Evolutionary conservation across 1,140 invertebrate genomes (phyloP), one percentile per base, ranked within the genome.

Genomic region (Lordiphosa collinella): DNA sequence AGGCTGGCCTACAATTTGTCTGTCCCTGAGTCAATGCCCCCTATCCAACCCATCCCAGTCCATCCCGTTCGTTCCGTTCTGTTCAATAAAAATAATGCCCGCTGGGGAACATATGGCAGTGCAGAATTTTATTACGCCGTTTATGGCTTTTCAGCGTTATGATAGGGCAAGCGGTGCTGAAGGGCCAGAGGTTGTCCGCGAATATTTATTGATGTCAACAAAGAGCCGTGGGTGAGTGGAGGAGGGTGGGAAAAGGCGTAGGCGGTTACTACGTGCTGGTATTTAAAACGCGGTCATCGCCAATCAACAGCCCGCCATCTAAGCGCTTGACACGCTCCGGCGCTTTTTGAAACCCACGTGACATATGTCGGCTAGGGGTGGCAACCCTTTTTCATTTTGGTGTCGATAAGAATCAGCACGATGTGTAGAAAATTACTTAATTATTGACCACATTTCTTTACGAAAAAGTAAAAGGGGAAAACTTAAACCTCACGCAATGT

Each of bases 201-300:
- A 76, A 82, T 82, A 82, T 82, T 82, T 82, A 82, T 82, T 76
- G 78, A 78, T 82, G 78, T 82, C 78, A 82, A 82, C 78, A 82
- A 52, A 34, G 55, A 16, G 13, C 12, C 32, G 18, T 10, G 40
- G 25, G n/a, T 18, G 40, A 16, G 13, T 16, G 32, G 2, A 2
- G 22, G 0, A 10, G 55, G 31, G 11, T 9, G 16, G 18, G n/a
- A 2, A n/a, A 9, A 10, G 13, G 38, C 8, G n/a, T 8, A 0
- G 22, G 16, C n/a, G 36, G 63, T 32, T 38, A 16, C 51, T 76
- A 82, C 71, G 76, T 82, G 76, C 56, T 49, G 76, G 76, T 75
- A 82, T 82, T 82, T 84, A 76, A 72, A 75, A 82, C 55, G 78
- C 76, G 76, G 66, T 82, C 62, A 73, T 55, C 62, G 51, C 51